Evolutionary conservation across 2,113 vertebrate species (phyloP), one percentile per base, ranked within the genome.

Genomic region (Cercopithecus mona): DNA sequence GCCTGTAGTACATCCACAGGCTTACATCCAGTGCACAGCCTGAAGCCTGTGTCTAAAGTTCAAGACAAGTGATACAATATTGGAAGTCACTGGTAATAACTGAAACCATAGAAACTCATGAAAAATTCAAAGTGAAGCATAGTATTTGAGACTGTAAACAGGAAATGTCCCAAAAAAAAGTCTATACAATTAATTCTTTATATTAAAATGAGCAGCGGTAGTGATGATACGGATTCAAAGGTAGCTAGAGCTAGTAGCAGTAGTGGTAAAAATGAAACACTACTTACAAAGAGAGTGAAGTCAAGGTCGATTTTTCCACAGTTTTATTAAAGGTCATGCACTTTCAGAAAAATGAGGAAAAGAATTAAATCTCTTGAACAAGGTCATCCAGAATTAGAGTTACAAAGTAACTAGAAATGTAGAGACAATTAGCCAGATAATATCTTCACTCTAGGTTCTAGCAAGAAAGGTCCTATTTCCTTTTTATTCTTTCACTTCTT

Each of bases 391-490:
- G 27, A 85, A 9, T 88, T 82, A 88, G 35, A 57, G 11, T 72
- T 61, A n/a, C 8, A 64, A 64, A 45, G 2, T 55, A 43, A 13
- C 22, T 82, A 55, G n/a, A 92, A 38, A 73, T 64, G 5, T 45
- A 57, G 0, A 30, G 6, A 35, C 18, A n/a, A 66, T 66, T n/a
- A 76, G 55, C 12, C 3, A 18, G 4, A 73, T 81, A 48, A 55
- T 27, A 61, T n/a, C 2, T 68, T 27, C 52, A 57, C 22, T 68
- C 2, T 35, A 23, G 9, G 1, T 38, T 59, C n/a, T 59, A 82
- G 40, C 7, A 55, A 30, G n/a, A 8, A 35, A 1, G 3, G 5
- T 25, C 38, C 55, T 38, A 35, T 3, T 35, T 3, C 5, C 2
- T 64, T 25, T 43, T 11, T 5, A 68, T 78, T 76, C 18, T 16